Evolutionary conservation across 1,140 invertebrate species (phyloP).

Genomic region (Delia radicum): DNA sequence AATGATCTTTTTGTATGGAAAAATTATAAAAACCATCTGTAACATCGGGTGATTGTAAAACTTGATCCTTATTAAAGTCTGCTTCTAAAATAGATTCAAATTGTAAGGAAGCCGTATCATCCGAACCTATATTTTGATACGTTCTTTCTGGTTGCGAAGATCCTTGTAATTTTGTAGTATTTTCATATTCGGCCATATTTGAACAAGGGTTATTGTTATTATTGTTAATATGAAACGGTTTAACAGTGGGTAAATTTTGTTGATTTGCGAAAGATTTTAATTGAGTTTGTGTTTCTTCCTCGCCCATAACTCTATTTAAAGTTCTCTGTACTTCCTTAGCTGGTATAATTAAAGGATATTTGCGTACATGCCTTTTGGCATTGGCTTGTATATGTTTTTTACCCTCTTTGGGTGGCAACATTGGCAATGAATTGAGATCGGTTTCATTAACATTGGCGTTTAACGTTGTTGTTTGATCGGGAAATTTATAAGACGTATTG

Average conservation of each 20-base stretch:
- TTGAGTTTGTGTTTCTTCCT: constrained; percentile 32
- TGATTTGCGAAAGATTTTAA: constrained; percentile 33
- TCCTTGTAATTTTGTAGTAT: neutral
- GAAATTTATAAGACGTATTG: constrained; percentile 43
- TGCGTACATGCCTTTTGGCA: constrained; percentile 76
- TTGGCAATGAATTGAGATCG: constrained; percentile 71
- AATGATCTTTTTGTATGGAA: constrained; percentile 53
- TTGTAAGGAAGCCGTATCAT: constrained; percentile 47
- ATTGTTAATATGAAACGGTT: neutral
- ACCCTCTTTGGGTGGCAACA: constrained; percentile 77
- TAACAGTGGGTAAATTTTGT: constrained; percentile 25
- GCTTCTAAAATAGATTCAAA: constrained; percentile 53
- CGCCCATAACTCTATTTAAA: constrained; percentile 62
- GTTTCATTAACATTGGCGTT: constrained; percentile 31
- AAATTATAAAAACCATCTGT: constrained; percentile 54
- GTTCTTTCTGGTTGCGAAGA: constrained; percentile 27
- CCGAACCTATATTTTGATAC: constrained; percentile 44
- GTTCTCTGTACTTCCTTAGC: constrained; percentile 64
- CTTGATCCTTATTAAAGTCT: constrained; percentile 41
- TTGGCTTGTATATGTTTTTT: constrained; percentile 67
- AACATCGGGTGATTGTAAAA: constrained; percentile 47
- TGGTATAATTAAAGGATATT: constrained; percentile 85
- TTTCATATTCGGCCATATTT: neutral
- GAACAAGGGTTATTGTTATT: neutral
- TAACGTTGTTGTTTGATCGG: constrained; percentile 28